Evolutionary conservation across 2,888 invertebrate genomes (phyloP).

Genomic region (Charanyca ferruginea): DNA sequence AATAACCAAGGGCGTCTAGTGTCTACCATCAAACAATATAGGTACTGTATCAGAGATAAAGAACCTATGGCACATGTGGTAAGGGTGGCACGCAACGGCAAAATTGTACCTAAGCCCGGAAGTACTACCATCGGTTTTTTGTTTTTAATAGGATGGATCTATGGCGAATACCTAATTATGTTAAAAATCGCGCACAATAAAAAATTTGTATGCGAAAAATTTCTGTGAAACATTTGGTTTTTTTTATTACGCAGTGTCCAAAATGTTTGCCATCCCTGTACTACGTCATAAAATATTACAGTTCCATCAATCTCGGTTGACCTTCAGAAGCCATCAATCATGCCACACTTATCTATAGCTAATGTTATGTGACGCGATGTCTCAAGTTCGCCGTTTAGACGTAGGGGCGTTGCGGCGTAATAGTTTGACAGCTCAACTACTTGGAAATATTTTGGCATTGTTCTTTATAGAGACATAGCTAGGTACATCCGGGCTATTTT

Average conservation of each 20-base stretch:
- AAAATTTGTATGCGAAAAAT: background rate
- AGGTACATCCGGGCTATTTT: background rate
- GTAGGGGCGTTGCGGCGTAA: constrained; percentile 2
- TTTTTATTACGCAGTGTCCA: background rate
- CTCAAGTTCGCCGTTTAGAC: constrained; percentile 25
- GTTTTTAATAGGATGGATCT: too few species aligned
- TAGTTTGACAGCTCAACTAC: constrained; percentile 20
- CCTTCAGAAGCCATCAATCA: constrained; percentile 56
- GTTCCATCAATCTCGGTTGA: constrained; percentile 45
- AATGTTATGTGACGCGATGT: constrained; percentile 27
- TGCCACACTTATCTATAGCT: constrained; percentile 31
- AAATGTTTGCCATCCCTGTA: constrained; percentile 18
- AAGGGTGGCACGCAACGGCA: background rate
- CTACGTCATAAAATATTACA: constrained; percentile 54
- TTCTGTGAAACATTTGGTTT: background rate
- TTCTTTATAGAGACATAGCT: background rate
- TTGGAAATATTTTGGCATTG: background rate
- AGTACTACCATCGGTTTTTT: background rate
- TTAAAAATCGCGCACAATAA: too few species aligned
- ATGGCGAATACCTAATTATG: too few species aligned
- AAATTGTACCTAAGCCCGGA: background rate
- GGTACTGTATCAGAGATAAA: constrained; percentile 17
- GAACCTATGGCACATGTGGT: background rate
- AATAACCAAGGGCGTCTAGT: constrained; percentile 34
- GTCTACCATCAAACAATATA: constrained; percentile 22